Base-by-base conservation (phyloP, 2,888 invertebrate genomes). In the Autographa gamma region DNA sequence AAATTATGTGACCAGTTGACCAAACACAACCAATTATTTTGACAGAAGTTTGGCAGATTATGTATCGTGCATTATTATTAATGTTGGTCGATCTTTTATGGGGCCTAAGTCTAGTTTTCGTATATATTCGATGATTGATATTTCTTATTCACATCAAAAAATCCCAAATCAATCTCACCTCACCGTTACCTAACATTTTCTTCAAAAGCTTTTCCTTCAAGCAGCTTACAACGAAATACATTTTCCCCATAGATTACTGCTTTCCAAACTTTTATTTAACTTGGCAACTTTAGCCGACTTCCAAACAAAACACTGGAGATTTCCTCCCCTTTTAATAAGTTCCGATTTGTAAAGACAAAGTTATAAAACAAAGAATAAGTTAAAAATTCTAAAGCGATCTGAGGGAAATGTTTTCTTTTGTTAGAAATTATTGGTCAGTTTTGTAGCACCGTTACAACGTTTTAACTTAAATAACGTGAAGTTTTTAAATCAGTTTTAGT, bases 261-360 rank as follows among this genome's bases (percentile, higher is more conserved):
- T 25, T 19, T 56, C 54, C 14, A 18, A 60, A 60, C 60, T 60
- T 60, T 60, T 60, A 38, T 60, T 32, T 38, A 60, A 60, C 38
- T 60, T 38, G 0, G 60, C 60, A 25, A 25, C 25, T 56, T 18
- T 41, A 34, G n/a, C 60, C 60, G n/a, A 60, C n/a, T 60, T 60
- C 11, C 18, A 32, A 60, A 60, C 60, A 38, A 38, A 60, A 56
- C 54, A 56, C n/a, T 18, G 19, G 34, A 60, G 38, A 18, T 60
- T 60, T 60, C 32, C 60, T 60, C 38, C 60, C 34, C 34, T 38
- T 60, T 60, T 34, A 32, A 60, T 60, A 60, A 60, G n/a, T 60
- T 38, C 48, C 13, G 60, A 18, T 56, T 56, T 56, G 13, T 25
- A n/a, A 16, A n/a, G 48, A 48, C 54, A 13, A 25, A 56, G 25